A percentile compares a stretch with the other conserved stretches of the same genome.
Conservation (phyloP, 1,140 invertebrate species). For the Luehdorfia chinensis region DNA sequence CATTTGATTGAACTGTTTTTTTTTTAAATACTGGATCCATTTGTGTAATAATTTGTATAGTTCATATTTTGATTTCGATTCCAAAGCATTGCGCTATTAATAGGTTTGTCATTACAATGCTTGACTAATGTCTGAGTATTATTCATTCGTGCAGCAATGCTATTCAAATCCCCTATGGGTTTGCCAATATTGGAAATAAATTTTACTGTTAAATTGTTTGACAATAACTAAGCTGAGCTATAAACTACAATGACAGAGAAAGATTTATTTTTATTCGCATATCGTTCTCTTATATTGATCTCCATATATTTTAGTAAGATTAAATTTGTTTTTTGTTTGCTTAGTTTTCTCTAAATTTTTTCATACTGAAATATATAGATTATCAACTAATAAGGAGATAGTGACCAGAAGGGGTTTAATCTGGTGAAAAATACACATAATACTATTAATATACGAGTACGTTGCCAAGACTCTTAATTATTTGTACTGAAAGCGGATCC, state of each 20-base stretch:
- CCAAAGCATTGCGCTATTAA: constrained; percentile 6
- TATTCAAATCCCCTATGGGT: constrained; percentile 14
- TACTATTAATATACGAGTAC: too few relatives aligned
- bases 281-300: constrained; percentile 8
- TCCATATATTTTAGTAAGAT: neutral
- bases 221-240: constrained; percentile 13
- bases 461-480: too few relatives aligned
- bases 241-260: neutral
- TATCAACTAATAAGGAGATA: too few relatives aligned
- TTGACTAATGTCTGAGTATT: constrained; percentile 9
- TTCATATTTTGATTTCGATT: constrained; percentile 4
- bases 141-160: constrained; percentile 9
- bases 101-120: constrained; percentile 11
- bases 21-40: too few relatives aligned
- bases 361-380: too few relatives aligned
- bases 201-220: constrained; percentile 14
- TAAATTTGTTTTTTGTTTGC: too few relatives aligned
- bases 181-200: constrained; percentile 14
- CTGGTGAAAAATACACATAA: too few relatives aligned
- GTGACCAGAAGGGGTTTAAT: too few relatives aligned
- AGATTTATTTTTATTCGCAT: constrained; percentile 12
- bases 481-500: too few relatives aligned
- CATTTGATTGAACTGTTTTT: too few relatives aligned
- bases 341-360: too few relatives aligned
- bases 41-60: too few relatives aligned